Percentiles rank a stretch among this genome's conserved stretches.
Evolutionary conservation across 2,888 invertebrate species (phyloP).

Genomic region (Omphaloscelis lunosa): DNA sequence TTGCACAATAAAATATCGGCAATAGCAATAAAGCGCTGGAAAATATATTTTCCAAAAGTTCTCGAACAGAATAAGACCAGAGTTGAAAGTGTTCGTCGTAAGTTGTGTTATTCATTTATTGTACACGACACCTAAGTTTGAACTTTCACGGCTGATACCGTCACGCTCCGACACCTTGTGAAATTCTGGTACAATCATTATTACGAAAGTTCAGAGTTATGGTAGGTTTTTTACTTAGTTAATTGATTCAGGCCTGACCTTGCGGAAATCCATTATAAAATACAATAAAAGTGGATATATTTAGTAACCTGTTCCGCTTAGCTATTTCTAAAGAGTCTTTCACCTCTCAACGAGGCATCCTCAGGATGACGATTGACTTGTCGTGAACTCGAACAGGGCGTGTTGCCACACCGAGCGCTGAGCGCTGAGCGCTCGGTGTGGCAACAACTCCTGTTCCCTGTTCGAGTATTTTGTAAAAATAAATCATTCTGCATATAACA

Average conservation of each 20-base stretch:
- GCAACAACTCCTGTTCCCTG: too few species aligned
- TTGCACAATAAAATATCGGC: constrained; percentile 31
- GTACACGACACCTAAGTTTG: constrained; percentile 41
- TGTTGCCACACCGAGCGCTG: too few species aligned
- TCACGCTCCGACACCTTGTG: constrained; percentile 19
- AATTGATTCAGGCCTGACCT: too few species aligned
- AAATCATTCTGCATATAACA: neutral
- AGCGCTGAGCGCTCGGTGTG: too few species aligned
- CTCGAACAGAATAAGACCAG: constrained; percentile 27
- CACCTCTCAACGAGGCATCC: too few species aligned
- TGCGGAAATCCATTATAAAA: too few species aligned
- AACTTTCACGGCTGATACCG: constrained; percentile 36
- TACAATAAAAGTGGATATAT: too few species aligned
- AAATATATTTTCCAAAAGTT: constrained; percentile 40
- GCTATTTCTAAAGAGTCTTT: too few species aligned
- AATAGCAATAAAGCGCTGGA: constrained; percentile 21
- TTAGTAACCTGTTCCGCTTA: too few species aligned
- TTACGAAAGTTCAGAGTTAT: constrained; percentile 10
- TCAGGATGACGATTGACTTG: too few species aligned
- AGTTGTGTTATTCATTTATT: constrained; percentile 49
- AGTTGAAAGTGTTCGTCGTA: constrained; percentile 41
- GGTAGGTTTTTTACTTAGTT: too few species aligned
- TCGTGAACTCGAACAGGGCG: too few species aligned
- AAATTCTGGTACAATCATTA: constrained; percentile 14
- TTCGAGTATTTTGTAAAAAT: neutral